Conservation (phyloP, 2,888 invertebrate genomes). For the Drosophila kanekoi region DNA sequence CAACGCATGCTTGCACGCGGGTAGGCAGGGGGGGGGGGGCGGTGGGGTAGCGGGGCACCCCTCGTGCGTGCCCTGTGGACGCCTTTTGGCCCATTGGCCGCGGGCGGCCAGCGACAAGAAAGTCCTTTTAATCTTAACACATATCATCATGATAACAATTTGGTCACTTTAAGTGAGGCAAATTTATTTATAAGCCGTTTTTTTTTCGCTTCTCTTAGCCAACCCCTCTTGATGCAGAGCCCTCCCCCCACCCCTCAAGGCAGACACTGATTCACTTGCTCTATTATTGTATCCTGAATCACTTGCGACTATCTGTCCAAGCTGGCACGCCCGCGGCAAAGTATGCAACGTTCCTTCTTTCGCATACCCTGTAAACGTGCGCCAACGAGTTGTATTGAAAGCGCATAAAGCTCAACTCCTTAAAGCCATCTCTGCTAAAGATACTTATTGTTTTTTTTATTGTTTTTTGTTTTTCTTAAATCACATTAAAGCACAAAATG, state of each 20-base stretch:
- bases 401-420: too few relatives aligned
- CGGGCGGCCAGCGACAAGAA: slow-evolving; percentile 77
- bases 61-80: slow-evolving; percentile 8
- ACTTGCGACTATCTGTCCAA: slow-evolving; percentile 43
- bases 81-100: slow-evolving; percentile 47
- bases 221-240: neutral
- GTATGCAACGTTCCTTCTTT: slow-evolving; percentile 38
- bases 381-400: neutral
- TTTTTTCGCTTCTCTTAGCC: slow-evolving; percentile 34
- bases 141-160: slow-evolving; percentile 85
- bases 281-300: slow-evolving; percentile 65
- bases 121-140: slow-evolving; percentile 84
- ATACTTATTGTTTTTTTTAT: too few relatives aligned
- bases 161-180: slow-evolving; percentile 85
- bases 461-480: too few relatives aligned
- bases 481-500: too few relatives aligned
- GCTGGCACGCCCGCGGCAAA: slow-evolving; percentile 22
- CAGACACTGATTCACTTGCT: slow-evolving; percentile 62
- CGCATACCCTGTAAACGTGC: slow-evolving; percentile 38
- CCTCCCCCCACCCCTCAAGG: neutral
- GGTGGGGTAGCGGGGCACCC: slow-evolving; percentile 9
- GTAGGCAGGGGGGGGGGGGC: neutral
- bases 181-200: slow-evolving; percentile 84
- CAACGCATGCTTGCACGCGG: slow-evolving; percentile 25
- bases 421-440: too few relatives aligned